Evolutionary conservation across 2,797 vertebrate genomes (phyloP).

Genomic region (Apogon talboti): DNA sequence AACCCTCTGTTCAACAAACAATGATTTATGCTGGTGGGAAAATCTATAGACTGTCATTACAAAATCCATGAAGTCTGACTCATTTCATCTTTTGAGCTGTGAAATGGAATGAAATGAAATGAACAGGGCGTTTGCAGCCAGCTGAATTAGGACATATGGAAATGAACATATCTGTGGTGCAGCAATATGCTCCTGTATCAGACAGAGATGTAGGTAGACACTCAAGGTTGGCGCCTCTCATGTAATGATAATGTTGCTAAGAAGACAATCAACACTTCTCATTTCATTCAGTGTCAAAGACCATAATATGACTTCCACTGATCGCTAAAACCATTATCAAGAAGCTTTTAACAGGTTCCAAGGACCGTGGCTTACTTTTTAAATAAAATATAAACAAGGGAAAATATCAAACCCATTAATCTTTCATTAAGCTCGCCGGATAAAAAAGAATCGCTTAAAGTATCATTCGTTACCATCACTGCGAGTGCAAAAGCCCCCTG

Average conservation of each 20-base stretch:
- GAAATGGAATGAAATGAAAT: constrained; percentile 24
- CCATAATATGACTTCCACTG: constrained; percentile 69
- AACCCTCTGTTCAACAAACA: constrained; percentile 19
- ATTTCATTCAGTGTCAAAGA: constrained; percentile 64
- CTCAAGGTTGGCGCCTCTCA: constrained; percentile 56
- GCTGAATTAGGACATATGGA: constrained; percentile 63
- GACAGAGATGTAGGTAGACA: constrained; percentile 23
- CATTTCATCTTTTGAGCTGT: constrained; percentile 53
- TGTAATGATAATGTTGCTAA: constrained; percentile 44
- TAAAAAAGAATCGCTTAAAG: constrained; percentile 99
- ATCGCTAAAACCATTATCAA: constrained; percentile 87
- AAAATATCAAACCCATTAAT: constrained; percentile 99
- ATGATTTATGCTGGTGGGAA: constrained; percentile 14
- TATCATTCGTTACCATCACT: constrained; percentile 93
- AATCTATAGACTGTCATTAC: constrained; percentile 25
- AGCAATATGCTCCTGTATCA: constrained; percentile 32
- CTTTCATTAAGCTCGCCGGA: constrained; percentile 99
- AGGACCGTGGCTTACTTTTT: constrained; percentile 83
- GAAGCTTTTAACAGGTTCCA: constrained; percentile 87
- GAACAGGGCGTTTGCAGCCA: constrained; percentile 19
- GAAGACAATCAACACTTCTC: constrained; percentile 62
- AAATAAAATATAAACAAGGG: constrained; percentile 94
- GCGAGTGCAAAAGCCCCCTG: constrained; percentile 92
- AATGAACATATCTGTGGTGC: constrained; percentile 47
- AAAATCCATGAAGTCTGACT: constrained; percentile 45